Percentiles rank a stretch among this genome's conserved stretches.
These are phyloP conservation scores for Acanthurus leucopareius DNA, from an alignment of 2,797 vertebrate genomes.

Conservation along the genomic window DNA sequence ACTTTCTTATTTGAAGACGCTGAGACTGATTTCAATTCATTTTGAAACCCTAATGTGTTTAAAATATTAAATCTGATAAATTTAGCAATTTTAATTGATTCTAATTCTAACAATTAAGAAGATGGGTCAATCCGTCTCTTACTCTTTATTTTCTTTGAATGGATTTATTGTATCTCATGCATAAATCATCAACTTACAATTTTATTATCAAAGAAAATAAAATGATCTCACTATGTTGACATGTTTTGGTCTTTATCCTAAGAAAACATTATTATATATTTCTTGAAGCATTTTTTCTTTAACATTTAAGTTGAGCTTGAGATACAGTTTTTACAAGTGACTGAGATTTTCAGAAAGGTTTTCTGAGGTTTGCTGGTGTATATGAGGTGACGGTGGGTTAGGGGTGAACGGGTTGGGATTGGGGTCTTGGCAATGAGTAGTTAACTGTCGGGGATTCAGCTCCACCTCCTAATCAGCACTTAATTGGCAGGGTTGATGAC, in stretches of 20 bases:
- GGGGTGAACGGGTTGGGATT: conserved; percentile 12
- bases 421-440: conserved; percentile 58
- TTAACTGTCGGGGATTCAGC: conserved; percentile 66
- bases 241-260: neutral
- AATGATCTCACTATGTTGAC: neutral
- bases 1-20: neutral
- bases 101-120: too few relatives aligned
- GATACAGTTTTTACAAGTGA: neutral
- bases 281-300: too few relatives aligned
- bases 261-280: too few relatives aligned
- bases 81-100: neutral
- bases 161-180: too few relatives aligned
- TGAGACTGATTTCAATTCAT: neutral
- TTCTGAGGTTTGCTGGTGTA: neutral
- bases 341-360: neutral
- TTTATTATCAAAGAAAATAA: neutral
- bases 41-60: neutral
- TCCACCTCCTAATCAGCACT: conserved; percentile 74
- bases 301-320: neutral
- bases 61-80: neutral
- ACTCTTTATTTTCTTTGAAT: too few relatives aligned
- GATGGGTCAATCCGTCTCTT: too few relatives aligned
- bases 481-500: conserved; percentile 81
- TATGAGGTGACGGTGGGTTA: conserved; percentile 4
- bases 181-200: neutral